phyloP scores from a whole-genome alignment of 2,113 vertebrate genomes.

The Bungarus multicinctus region DNA sequence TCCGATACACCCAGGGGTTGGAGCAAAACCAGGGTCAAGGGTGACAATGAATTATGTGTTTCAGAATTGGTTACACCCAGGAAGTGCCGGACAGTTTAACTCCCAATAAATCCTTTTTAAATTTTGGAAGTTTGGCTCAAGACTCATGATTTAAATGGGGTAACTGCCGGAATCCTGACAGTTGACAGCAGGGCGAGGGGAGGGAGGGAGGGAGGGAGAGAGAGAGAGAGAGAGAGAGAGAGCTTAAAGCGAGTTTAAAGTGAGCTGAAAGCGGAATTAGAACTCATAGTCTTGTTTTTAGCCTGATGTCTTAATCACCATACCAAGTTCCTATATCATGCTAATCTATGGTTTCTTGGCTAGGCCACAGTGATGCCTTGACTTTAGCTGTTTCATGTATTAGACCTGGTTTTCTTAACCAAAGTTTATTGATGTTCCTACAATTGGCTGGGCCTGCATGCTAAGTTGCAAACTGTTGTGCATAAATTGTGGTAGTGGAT shows the following conservation, averaged over 20 bases:
- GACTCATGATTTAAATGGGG: too few species aligned
- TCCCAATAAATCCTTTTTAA: too few species aligned
- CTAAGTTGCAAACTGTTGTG: not conserved
- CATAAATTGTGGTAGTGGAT: not conserved
- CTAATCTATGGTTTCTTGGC: not conserved
- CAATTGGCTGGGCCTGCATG: not conserved
- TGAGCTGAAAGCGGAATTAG: not conserved
- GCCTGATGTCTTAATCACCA: not conserved
- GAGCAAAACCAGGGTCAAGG: too few species aligned
- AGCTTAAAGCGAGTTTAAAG: accelerated
- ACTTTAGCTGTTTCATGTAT: not conserved
- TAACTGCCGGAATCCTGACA: too few species aligned
- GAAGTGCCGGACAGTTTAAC: too few species aligned
- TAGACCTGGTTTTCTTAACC: not conserved
- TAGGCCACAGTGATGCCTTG: not conserved
- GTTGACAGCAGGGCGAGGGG: too few species aligned
- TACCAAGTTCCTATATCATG: not conserved
- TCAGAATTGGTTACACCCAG: too few species aligned
- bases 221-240: too few species aligned
- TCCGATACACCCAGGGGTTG: too few species aligned
- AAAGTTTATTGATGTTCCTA: not conserved
- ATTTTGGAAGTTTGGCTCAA: too few species aligned
- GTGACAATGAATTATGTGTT: too few species aligned
- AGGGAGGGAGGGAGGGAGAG: too few species aligned
- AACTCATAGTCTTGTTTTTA: not conserved